Evolutionary conservation across 2,888 invertebrate species (phyloP), one percentile per base, ranked within the genome.

Genomic region (Meiosimyza decipiens): DNA sequence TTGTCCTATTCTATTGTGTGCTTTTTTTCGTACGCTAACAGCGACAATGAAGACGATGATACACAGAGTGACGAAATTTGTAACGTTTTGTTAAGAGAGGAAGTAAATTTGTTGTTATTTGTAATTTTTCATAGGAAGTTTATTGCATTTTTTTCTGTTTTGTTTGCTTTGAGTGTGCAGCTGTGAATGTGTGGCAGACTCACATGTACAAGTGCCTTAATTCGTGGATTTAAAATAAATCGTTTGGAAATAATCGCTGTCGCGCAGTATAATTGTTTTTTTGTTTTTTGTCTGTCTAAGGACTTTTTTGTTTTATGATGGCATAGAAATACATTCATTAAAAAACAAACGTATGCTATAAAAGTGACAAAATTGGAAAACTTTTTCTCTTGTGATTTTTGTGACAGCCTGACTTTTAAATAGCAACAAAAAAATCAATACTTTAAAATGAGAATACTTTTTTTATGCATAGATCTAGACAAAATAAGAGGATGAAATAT

Each of bases 161-260:
- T n/a, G 50, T 52, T 52, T 65, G 65, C 22, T 40, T 22, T 54
- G 12, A n/a, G 51, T 51, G 3, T 28, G 51, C 11, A 50, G 2
- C 13, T 50, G 49, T 33, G 71, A 40, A 11, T 64, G 51, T 77
- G 75, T 80, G 77, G 73, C 72, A 72, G 69, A 9, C 40, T 9
- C 40, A 40, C 40, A 22, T 74, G 75, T 74, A 57, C 22, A 82
- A 85, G 81, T 82, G 80, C 81, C 82, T 83, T 81, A 83, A 85
- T 85, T 85, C 81, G 79, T 78, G 81, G 78, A 81, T 82, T 84
- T 81, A 75, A 76, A 77, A 78, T 79, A 83, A 83, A 83, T 83
- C 82, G 82, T 74, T 81, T 79, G 81, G 79, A 84, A 82, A 79
- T 80, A 82, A 68, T 68, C 50, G 50, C 40, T 12, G 55, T 28